Conservation (phyloP, 2,797 vertebrate species). For the Hafferia zeledoni region DNA sequence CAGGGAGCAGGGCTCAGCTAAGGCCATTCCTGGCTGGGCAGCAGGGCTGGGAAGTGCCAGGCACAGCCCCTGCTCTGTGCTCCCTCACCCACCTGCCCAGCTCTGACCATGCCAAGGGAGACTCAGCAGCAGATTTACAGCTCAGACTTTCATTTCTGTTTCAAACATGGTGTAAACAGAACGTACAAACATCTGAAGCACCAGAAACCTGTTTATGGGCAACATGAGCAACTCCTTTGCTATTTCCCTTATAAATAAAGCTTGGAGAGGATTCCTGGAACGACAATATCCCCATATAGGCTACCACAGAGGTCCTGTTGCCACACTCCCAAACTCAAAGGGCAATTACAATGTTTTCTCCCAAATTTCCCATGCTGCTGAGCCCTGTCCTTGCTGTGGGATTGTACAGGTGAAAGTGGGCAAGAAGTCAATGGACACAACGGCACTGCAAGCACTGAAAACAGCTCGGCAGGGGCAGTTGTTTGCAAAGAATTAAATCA, state of each 20-base stretch:
- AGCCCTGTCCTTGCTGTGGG: not conserved
- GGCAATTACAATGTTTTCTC: not conserved
- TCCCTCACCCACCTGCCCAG: not conserved
- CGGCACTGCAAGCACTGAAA: not conserved
- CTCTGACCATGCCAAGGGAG: not conserved
- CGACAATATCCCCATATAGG: too few relatives aligned
- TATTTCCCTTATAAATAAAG: conserved; percentile 9
- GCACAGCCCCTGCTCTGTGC: not conserved
- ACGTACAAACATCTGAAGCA: not conserved
- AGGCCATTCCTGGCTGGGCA: not conserved
- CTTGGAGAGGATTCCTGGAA: not conserved
- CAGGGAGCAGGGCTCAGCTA: not conserved
- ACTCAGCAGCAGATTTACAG: not conserved
- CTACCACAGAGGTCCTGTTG: not conserved
- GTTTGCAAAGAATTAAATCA: not conserved
- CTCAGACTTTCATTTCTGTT: conserved; percentile 17
- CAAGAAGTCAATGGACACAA: not conserved
- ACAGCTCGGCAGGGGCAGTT: not conserved
- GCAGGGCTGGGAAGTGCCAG: not conserved
- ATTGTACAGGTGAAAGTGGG: not conserved
- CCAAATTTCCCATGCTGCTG: not conserved
- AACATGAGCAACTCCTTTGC: not conserved
- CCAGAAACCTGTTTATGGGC: not conserved
- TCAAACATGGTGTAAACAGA: not conserved
- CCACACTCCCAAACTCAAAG: not conserved